Conservation (phyloP, 2,797 vertebrate genomes). For the Hyperoplus immaculatus region DNA sequence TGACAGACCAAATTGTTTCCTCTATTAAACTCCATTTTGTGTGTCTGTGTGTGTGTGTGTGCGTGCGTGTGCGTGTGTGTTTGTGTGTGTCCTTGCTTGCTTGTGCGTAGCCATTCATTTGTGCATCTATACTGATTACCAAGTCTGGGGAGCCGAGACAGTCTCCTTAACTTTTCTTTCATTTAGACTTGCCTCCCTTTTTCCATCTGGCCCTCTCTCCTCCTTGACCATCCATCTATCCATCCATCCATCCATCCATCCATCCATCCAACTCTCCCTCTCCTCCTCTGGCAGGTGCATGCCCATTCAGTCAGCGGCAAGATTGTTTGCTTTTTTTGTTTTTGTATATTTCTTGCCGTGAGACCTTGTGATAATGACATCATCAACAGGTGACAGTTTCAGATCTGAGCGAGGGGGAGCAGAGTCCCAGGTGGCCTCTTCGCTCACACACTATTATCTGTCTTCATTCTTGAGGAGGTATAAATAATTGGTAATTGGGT, state of each 20-base stretch:
- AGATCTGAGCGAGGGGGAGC: constrained; percentile 5
- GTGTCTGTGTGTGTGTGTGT: not conserved
- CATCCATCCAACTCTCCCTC: constrained; percentile 5
- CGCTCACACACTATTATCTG: constrained; percentile 44
- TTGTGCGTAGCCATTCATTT: not conserved
- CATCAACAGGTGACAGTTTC: constrained; percentile 19
- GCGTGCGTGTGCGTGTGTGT: not conserved
- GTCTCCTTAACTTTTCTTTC: constrained; percentile 36
- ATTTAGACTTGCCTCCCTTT: constrained; percentile 17
- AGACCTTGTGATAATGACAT: constrained; percentile 23
- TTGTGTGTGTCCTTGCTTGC: not conserved
- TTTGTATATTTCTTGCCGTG: not conserved
- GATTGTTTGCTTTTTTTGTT: not conserved
- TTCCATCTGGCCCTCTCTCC: constrained; percentile 23
- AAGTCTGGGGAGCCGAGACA: constrained; percentile 20
- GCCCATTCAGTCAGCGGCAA: constrained; percentile 70
- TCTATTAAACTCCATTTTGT: constrained; percentile 43
- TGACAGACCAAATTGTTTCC: constrained; percentile 59
- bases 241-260: constrained; percentile 10
- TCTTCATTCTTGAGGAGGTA: constrained; percentile 54
- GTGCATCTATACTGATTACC: constrained; percentile 22
- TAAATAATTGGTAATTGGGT: constrained; percentile 43
- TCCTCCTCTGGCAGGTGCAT: constrained; percentile 66
- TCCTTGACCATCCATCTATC: not conserved
- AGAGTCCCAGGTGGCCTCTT: constrained; percentile 53